Base-by-base conservation (phyloP, 2,888 invertebrate genomes). In the Torymus aiolomorphi region DNA sequence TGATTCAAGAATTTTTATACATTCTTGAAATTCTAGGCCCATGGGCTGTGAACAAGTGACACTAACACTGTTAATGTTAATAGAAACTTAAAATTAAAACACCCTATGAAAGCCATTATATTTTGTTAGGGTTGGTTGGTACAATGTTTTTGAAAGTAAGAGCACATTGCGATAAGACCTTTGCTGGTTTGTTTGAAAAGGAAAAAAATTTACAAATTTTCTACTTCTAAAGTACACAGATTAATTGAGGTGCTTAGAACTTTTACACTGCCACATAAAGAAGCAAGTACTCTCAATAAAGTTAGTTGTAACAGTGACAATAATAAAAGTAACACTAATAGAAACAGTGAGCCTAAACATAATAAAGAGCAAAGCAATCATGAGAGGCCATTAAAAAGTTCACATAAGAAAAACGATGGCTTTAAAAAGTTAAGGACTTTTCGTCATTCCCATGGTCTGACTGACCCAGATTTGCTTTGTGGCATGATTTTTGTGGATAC, bases 1-100 rank as follows among this genome's bases (percentile, higher is more conserved):
- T n/a, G n/a, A n/a, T n/a, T n/a, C n/a, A n/a, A n/a, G n/a, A 95
- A 82, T 95, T 96, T 88, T 87, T 95, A 4, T 92, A 94, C 76
- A 92, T 96, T 69, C 90, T 97, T 42, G 92, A 94, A 62, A 93
- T 94, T 82, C 92, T 96, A 87, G 95, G 99, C 2, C 96, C 97
- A 0, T 99, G 98, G 95, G 96, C 97, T 88, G 97, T 97, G 0
- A 95, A 97, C 88, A 95, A 86, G 96, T 97, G 0, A 96, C 97
- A 0, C 91, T 96, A 78, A 93, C 94, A 16, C 92, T 97, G 24
- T 91, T 97, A 78, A 93, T 94, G 31, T 94, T 95, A 87, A 93
- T 97, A 63, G 97, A 96, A 97, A 88, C 91, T 96, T 42, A 97
- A 97, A 92, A 95, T 97, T 1, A 96, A 96, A 92, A 95, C 96